Conservation (phyloP, 2,888 invertebrate species). For the Opisthograptis luteolata region DNA sequence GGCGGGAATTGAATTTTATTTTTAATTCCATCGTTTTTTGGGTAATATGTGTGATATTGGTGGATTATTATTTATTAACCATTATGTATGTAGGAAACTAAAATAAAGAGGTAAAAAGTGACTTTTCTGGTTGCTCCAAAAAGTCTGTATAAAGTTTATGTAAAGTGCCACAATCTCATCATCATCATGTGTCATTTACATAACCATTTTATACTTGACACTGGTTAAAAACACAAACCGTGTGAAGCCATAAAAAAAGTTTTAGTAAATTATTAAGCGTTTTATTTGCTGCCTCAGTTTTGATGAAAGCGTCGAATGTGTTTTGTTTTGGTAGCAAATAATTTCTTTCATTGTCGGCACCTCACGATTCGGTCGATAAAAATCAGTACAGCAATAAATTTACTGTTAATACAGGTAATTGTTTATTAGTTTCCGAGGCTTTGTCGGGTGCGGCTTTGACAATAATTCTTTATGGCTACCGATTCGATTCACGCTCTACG, state of each 20-base stretch:
- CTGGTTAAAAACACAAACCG: not conserved
- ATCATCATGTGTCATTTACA: too few species aligned
- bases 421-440: constrained; percentile 69
- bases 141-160: too few species aligned
- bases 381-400: constrained; percentile 60
- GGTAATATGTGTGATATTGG: too few species aligned
- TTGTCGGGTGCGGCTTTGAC: constrained; percentile 61
- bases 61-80: too few species aligned
- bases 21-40: too few species aligned
- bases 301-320: not conserved
- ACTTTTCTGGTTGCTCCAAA: too few species aligned
- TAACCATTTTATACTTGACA: too few species aligned
- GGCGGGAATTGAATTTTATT: too few species aligned
- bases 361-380: constrained; percentile 63
- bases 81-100: too few species aligned
- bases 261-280: not conserved
- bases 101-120: too few species aligned
- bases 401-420: constrained; percentile 75
- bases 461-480: constrained; percentile 60
- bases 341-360: constrained; percentile 12
- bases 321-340: constrained; percentile 1
- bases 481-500: constrained; percentile 61
- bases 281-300: not conserved
- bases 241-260: too few species aligned
- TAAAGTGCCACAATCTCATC: too few species aligned